These are phyloP conservation scores for Gallinago solitaria DNA, from an alignment of 2,797 vertebrate species.

Conservation along the genomic window DNA sequence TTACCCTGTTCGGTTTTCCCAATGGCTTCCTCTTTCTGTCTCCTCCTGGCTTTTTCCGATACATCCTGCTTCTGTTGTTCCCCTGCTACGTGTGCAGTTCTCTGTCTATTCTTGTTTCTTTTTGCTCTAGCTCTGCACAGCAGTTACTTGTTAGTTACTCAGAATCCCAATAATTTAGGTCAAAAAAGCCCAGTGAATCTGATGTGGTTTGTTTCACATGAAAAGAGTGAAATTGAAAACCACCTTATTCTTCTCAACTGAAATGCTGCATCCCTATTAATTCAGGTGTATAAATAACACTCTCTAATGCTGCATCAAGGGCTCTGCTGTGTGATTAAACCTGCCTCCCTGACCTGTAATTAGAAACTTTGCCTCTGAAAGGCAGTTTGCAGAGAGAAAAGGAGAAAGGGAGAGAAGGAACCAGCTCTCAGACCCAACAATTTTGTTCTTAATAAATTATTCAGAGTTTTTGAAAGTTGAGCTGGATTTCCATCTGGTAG, in stretches of 20 bases:
- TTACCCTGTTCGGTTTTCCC: not conserved
- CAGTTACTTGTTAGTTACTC: conserved; percentile 29
- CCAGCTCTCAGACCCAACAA: conserved; percentile 70
- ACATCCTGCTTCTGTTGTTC: conserved; percentile 12
- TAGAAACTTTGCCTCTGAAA: conserved; percentile 80
- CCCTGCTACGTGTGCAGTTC: not conserved
- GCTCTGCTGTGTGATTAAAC: conserved; percentile 69
- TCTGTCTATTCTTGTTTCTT: not conserved
- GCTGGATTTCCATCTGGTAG: conserved; percentile 63
- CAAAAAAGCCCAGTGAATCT: conserved; percentile 57
- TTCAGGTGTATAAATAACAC: conserved; percentile 76
- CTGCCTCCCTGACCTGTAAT: conserved; percentile 79
- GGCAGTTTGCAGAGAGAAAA: conserved; percentile 70
- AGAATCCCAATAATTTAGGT: conserved; percentile 63
- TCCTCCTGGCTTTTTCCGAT: not conserved
- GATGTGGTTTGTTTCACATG: conserved; percentile 57
- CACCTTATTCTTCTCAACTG: conserved; percentile 68
- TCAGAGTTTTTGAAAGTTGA: conserved; percentile 74
- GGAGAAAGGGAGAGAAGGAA: conserved; percentile 60
- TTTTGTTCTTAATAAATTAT: conserved; percentile 80
- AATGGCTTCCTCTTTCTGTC: not conserved
- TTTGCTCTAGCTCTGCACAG: not conserved
- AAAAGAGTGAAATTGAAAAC: conserved; percentile 66
- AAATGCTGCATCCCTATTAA: conserved; percentile 73
- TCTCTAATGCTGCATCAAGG: conserved; percentile 64